These are phyloP conservation scores for Acridotheres tristis DNA, from an alignment of 2,797 vertebrate genomes.

Conservation along the genomic window DNA sequence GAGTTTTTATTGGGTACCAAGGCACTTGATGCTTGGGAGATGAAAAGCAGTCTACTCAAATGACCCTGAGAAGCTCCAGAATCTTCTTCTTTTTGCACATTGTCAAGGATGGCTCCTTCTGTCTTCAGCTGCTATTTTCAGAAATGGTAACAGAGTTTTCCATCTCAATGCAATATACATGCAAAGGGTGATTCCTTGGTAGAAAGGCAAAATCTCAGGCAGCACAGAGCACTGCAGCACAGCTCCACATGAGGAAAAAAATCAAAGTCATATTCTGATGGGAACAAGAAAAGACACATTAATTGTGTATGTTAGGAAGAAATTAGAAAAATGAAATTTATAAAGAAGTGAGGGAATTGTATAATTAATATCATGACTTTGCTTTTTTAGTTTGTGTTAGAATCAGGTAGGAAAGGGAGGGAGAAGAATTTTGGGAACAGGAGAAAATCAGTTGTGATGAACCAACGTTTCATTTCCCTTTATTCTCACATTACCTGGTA, in stretches of 20 bases:
- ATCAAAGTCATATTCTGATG: not conserved
- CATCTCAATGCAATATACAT: not conserved
- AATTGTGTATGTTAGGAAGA: not conserved
- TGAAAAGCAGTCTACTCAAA: not conserved
- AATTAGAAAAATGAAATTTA: not conserved
- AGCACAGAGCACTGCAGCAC: not conserved
- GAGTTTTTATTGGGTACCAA: not conserved
- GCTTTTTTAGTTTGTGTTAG: not conserved
- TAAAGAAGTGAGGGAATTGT: not conserved
- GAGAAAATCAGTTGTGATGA: not conserved
- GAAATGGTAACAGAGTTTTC: not conserved
- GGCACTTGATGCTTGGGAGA: not conserved
- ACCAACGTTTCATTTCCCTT: not conserved
- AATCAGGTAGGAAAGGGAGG: not conserved
- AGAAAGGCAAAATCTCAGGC: not conserved
- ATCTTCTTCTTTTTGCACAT: not conserved
- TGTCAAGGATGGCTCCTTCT: not conserved
- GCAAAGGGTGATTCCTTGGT: not conserved
- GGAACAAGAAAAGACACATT: not conserved
- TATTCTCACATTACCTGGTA: not conserved
- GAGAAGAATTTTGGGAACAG: not conserved
- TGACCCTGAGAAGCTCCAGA: not conserved
- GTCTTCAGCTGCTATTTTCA: slow-evolving; percentile 12
- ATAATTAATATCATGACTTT: not conserved
- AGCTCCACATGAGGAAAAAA: not conserved